Evolutionary conservation across 2,888 invertebrate genomes (phyloP).

Genomic region (Agrilus cyanescens): DNA sequence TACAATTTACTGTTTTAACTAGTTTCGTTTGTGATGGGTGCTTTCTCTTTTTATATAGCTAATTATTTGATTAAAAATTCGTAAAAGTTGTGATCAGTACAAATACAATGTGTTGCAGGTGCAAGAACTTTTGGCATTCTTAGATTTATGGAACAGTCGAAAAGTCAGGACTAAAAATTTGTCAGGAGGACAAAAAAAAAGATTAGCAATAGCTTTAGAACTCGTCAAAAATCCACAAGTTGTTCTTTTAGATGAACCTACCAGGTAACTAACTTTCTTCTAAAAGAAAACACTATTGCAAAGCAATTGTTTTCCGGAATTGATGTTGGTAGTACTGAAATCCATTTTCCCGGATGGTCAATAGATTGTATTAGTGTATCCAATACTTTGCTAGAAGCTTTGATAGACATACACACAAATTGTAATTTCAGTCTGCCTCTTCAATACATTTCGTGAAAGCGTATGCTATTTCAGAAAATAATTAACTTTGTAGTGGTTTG

Average conservation of each 20-base stretch:
- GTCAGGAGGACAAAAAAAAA: slow-evolving; percentile 84
- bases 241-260: slow-evolving; percentile 91
- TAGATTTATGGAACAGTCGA: slow-evolving; percentile 55
- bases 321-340: too few species aligned
- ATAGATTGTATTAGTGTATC: too few species aligned
- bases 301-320: background rate
- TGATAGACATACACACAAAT: too few species aligned
- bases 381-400: too few species aligned
- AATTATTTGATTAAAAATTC: background rate
- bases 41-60: background rate
- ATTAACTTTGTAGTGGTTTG: slow-evolving; percentile 49
- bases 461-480: background rate
- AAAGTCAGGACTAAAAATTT: slow-evolving; percentile 58
- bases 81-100: background rate
- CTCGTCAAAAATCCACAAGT: slow-evolving; percentile 84
- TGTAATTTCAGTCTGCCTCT: too few species aligned
- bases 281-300: background rate
- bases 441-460: too few species aligned
- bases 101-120: slow-evolving; percentile 44
- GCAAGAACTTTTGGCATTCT: slow-evolving; percentile 63
- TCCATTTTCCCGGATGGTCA: too few species aligned
- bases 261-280: slow-evolving; percentile 50
- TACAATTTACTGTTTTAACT: too few species aligned
- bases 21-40: background rate
- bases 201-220: slow-evolving; percentile 82